Evolutionary conservation across 2,113 vertebrate species (phyloP).

Genomic region (Amphiprion ocellaris): DNA sequence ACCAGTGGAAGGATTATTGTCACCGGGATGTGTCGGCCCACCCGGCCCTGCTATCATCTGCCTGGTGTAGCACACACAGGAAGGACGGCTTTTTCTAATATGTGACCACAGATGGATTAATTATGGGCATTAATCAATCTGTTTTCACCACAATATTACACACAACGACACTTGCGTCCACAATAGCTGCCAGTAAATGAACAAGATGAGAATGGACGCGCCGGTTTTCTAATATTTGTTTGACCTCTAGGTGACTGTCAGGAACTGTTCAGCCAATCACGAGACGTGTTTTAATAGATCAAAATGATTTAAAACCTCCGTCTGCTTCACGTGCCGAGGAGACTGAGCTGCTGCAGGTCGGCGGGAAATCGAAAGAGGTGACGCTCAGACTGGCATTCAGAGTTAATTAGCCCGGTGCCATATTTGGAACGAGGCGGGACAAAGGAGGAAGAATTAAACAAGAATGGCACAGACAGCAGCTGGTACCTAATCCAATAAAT

Average conservation of each 20-base stretch:
- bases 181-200: constrained; percentile 26
- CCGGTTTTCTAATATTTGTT: constrained; percentile 8
- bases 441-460: constrained; percentile 40
- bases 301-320: neutral
- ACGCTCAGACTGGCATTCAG: constrained; percentile 20
- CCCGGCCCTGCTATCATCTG: constrained; percentile 20
- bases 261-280: constrained; percentile 7
- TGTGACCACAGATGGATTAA: constrained; percentile 51
- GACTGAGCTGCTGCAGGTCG: neutral
- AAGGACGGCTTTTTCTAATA: constrained; percentile 27
- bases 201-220: constrained; percentile 1
- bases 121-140: constrained; percentile 49
- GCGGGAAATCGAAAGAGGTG: constrained; percentile 24
- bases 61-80: neutral
- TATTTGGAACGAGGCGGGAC: constrained; percentile 42
- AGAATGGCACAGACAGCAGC: constrained; percentile 57
- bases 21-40: constrained; percentile 28
- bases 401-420: constrained; percentile 46
- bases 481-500: constrained; percentile 68
- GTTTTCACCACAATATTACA: constrained; percentile 22
- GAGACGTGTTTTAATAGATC: neutral
- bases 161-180: neutral
- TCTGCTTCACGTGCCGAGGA: neutral
- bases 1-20: constrained; percentile 21
- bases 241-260: constrained; percentile 27